Conservation (phyloP, 2,797 vertebrate genomes). For the Xenops minutus region DNA sequence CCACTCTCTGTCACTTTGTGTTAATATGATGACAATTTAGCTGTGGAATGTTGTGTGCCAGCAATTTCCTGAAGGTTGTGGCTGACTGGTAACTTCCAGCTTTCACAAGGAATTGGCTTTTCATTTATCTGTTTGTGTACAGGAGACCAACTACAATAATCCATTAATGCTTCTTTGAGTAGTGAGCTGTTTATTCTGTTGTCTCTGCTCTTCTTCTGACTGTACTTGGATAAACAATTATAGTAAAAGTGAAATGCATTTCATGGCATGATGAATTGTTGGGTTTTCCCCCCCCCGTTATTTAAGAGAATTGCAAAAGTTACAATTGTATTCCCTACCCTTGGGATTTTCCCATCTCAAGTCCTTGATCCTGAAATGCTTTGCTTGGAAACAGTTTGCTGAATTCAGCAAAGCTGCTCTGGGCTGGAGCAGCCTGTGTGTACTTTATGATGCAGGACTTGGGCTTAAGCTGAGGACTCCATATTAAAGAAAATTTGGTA, state of each 20-base stretch:
- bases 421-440: neutral
- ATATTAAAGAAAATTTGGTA: neutral
- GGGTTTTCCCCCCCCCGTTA: neutral
- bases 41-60: neutral
- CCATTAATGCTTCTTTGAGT: neutral
- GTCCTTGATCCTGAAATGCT: neutral
- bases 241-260: neutral
- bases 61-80: slow-evolving; percentile 42
- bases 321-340: neutral
- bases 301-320: neutral
- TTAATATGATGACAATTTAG: neutral
- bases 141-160: neutral
- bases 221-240: neutral
- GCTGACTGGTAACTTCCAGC: neutral
- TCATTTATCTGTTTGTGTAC: neutral
- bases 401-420: neutral
- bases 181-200: slow-evolving; percentile 22
- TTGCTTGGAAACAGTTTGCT: neutral
- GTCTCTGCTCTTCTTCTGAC: neutral
- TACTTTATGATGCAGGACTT: neutral
- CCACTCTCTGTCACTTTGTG: slow-evolving; percentile 12
- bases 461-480: neutral
- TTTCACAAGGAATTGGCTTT: slow-evolving; percentile 6
- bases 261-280: neutral
- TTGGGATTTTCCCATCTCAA: neutral